Evolutionary conservation across 2,797 vertebrate species (phyloP).

Genomic region (Xenentodon cancila): DNA sequence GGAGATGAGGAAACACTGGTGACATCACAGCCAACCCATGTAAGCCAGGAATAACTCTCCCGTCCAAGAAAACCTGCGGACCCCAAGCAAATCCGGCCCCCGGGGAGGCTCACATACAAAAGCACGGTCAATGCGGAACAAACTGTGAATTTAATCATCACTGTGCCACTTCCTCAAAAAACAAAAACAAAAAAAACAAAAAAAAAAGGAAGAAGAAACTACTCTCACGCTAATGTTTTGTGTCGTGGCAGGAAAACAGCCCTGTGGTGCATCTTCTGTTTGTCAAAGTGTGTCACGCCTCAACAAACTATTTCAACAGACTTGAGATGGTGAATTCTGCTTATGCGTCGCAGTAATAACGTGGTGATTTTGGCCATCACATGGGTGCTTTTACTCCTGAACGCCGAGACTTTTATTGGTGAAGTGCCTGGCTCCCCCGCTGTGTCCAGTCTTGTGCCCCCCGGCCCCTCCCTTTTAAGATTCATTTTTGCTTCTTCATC

Average conservation of each 20-base stretch:
- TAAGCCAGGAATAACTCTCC: slow-evolving; percentile 64
- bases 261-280: neutral
- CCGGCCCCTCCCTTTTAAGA: slow-evolving; percentile 54
- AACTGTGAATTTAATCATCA: slow-evolving; percentile 42
- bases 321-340: slow-evolving; percentile 20
- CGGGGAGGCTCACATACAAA: slow-evolving; percentile 49
- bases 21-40: slow-evolving; percentile 67
- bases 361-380: slow-evolving; percentile 18
- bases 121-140: slow-evolving; percentile 21
- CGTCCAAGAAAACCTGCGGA: slow-evolving; percentile 60
- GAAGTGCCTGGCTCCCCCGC: slow-evolving; percentile 49
- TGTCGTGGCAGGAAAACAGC: slow-evolving; percentile 34
- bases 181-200: neutral
- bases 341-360: slow-evolving; percentile 17
- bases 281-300: too few relatives aligned
- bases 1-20: slow-evolving; percentile 75
- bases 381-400: slow-evolving; percentile 38
- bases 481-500: slow-evolving; percentile 60
- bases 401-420: slow-evolving; percentile 34
- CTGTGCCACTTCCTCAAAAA: slow-evolving; percentile 50
- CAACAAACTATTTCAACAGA: slow-evolving; percentile 11
- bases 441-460: slow-evolving; percentile 52
- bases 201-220: neutral
- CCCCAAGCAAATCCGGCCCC: slow-evolving; percentile 34
- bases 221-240: slow-evolving; percentile 13